These are phyloP conservation scores for Goniozus legneri DNA, from an alignment of 1,140 invertebrate genomes.

Conservation along the genomic window DNA sequence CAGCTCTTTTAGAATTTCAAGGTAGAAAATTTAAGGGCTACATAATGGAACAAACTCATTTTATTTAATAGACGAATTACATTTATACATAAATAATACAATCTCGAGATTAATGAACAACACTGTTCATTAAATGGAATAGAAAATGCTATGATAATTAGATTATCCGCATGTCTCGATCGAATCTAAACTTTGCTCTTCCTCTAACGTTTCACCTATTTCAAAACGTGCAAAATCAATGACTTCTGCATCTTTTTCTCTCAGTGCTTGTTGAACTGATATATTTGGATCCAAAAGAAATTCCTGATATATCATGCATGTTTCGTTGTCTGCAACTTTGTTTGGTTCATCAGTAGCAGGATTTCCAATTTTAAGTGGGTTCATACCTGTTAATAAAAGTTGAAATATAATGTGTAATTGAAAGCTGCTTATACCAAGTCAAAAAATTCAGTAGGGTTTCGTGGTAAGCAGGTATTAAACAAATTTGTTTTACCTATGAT, in stretches of 20 bases:
- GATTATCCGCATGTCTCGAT: conserved; percentile 64
- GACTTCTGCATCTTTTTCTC: conserved; percentile 65
- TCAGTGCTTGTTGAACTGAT: conserved; percentile 71
- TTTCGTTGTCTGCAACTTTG: conserved; percentile 67
- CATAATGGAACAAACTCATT: too few relatives aligned
- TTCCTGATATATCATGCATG: conserved; percentile 78
- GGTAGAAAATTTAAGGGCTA: too few relatives aligned
- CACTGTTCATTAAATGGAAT: too few relatives aligned
- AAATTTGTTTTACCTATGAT: conserved; percentile 56
- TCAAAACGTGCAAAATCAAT: conserved; percentile 84
- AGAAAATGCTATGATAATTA: too few relatives aligned
- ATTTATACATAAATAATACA: too few relatives aligned
- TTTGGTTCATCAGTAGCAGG: conserved; percentile 60
- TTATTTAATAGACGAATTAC: too few relatives aligned
- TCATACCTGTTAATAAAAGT: conserved; percentile 64
- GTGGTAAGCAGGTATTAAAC: too few relatives aligned
- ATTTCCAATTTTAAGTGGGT: conserved; percentile 74
- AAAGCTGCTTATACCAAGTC: conserved; percentile 7
- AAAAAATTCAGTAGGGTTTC: not conserved
- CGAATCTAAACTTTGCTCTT: conserved; percentile 55
- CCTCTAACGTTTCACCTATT: conserved; percentile 65
- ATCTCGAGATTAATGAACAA: too few relatives aligned
- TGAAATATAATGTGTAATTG: not conserved
- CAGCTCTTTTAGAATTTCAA: too few relatives aligned
- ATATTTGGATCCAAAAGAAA: conserved; percentile 75